phyloP scores from a whole-genome alignment of 2,797 vertebrate genomes.

The Cryptoblepharus egeriae region DNA sequence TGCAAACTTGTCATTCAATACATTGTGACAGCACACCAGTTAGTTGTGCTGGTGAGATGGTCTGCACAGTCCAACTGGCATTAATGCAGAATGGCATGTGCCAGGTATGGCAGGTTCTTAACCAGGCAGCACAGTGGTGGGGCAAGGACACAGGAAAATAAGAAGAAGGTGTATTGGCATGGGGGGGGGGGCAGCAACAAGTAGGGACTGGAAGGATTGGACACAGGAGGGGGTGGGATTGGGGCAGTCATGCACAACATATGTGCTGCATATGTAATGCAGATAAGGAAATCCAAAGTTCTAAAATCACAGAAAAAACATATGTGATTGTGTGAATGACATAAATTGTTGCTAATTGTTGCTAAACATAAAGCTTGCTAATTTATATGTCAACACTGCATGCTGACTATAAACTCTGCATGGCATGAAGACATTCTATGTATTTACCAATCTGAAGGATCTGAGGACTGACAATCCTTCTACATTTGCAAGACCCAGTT shows the following conservation, averaged over 20 bases:
- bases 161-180: too few relatives aligned
- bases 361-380: background rate
- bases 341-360: background rate
- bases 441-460: slow-evolving; percentile 94
- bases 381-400: background rate
- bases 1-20: too few relatives aligned
- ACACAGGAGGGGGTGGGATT: too few relatives aligned
- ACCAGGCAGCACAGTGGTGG: too few relatives aligned
- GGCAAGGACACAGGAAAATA: too few relatives aligned
- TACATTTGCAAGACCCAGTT: slow-evolving; percentile 84
- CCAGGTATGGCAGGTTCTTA: too few relatives aligned
- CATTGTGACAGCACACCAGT: too few relatives aligned
- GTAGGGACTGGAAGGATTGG: too few relatives aligned
- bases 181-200: too few relatives aligned
- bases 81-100: too few relatives aligned
- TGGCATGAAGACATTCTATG: background rate
- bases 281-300: background rate
- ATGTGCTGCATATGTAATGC: background rate
- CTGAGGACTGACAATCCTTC: slow-evolving; percentile 92
- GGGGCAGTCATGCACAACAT: background rate
- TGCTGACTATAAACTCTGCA: background rate
- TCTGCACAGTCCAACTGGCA: too few relatives aligned
- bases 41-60: too few relatives aligned
- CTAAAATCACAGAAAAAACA: background rate
- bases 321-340: background rate